These are phyloP conservation scores for Hycleus phaleratus DNA, from an alignment of 1,140 invertebrate genomes.

Conservation along the genomic window DNA sequence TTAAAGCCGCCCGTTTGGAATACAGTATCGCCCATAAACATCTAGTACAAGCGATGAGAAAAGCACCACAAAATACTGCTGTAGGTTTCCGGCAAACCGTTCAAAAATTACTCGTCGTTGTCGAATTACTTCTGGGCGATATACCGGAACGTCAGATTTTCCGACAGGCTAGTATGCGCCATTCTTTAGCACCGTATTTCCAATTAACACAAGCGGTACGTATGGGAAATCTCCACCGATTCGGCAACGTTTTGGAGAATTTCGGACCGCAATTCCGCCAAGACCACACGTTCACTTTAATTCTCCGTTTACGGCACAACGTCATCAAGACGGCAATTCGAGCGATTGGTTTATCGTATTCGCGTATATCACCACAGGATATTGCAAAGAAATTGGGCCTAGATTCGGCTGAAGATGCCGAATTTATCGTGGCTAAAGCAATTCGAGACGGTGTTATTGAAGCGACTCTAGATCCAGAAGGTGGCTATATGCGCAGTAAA, in stretches of 20 bases:
- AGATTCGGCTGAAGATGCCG: conserved; percentile 94
- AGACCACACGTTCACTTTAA: conserved; percentile 93
- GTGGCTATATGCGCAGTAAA: conserved; percentile 94
- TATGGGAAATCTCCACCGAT: conserved; percentile 87
- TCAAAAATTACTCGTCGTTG: conserved; percentile 92
- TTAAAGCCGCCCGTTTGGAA: conserved; percentile 94
- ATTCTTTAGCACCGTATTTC: conserved; percentile 90
- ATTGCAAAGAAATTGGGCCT: conserved; percentile 90
- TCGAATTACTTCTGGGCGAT: conserved; percentile 92
- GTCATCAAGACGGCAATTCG: conserved; percentile 98
- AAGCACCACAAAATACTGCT: conserved; percentile 93
- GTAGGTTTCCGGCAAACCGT: conserved; percentile 98
- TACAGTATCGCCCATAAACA: conserved; percentile 96
- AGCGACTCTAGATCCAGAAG: conserved; percentile 90
- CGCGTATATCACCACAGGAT: conserved; percentile 88
- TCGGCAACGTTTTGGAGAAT: conserved; percentile 89
- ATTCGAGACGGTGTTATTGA: conserved; percentile 98
- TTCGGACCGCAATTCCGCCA: conserved; percentile 77
- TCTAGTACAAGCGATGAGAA: conserved; percentile 86
- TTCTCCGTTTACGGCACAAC: conserved; percentile 91
- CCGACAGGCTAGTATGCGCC: conserved; percentile 76
- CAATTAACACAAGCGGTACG: conserved; percentile 96
- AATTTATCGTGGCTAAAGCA: conserved; percentile 99
- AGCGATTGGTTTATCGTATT: conserved; percentile 95
- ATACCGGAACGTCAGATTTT: conserved; percentile 91